Percentiles rank a stretch among this genome's conserved stretches.
phyloP scores from a whole-genome alignment of 2,888 invertebrate genomes.

The Caenorhabditis sulstoni region DNA sequence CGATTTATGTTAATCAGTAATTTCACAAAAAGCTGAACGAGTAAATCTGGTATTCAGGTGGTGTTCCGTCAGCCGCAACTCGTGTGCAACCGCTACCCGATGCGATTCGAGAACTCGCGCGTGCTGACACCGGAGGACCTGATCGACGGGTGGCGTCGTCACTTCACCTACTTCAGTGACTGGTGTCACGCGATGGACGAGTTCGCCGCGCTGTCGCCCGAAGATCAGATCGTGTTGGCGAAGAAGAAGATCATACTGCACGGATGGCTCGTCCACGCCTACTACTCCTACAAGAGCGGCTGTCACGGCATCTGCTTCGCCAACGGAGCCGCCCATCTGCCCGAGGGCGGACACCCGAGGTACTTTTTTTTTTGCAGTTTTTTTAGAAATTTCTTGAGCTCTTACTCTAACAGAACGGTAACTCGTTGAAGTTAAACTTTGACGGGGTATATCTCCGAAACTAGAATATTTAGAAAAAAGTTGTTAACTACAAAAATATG shows the following conservation, averaged over 20 bases:
- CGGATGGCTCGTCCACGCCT: slow-evolving; percentile 68
- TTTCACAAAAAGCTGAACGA: no score
- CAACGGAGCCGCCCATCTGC: slow-evolving; percentile 69
- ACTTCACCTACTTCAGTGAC: slow-evolving; percentile 65
- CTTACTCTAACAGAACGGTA: no score
- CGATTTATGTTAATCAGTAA: no score
- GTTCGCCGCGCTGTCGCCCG: slow-evolving; percentile 50
- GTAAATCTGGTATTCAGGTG: slow-evolving; percentile 45
- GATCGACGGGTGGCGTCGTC: slow-evolving; percentile 71
- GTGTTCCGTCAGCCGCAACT: slow-evolving; percentile 67
- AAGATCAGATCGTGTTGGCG: slow-evolving; percentile 64
- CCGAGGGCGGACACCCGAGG: slow-evolving; percentile 57
- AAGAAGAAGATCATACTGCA: slow-evolving; percentile 63
- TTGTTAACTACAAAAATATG: no score
- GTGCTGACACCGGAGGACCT: slow-evolving; percentile 60
- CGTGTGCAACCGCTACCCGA: slow-evolving; percentile 66
- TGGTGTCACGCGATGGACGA: slow-evolving; percentile 68
- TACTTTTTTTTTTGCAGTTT: background rate
- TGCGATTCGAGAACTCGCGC: slow-evolving; percentile 59
- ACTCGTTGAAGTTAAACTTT: no score
- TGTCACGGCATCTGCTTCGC: slow-evolving; percentile 66
- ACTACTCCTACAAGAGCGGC: slow-evolving; percentile 61
- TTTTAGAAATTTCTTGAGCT: background rate
- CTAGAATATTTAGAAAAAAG: no score
- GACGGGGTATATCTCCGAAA: no score